Base-by-base conservation (phyloP, 2,888 invertebrate genomes). In the Heliconius cydno region DNA sequence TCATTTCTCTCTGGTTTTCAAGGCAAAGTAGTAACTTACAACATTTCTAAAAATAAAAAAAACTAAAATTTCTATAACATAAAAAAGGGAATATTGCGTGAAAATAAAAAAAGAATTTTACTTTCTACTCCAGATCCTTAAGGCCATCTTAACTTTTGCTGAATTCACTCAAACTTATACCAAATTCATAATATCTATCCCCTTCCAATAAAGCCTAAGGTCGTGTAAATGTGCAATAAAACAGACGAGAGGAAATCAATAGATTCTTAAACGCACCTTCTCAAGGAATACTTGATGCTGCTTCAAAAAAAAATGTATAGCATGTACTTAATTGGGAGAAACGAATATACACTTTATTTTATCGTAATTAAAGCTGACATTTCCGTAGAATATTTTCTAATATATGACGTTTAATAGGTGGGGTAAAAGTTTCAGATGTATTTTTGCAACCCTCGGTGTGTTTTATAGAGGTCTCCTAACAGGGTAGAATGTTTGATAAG, bases 241-340 rank as follows among this genome's bases (percentile, higher is more conserved):
- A 84, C 80, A 77, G 84, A 84, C 84, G 85, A 87, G 86, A 86
- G 86, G 86, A 87, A 88, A 88, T 88, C 88, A 87, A 88, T 86
- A 86, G 86, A 81, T 84, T 84, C 83, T 85, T 83, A 83, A 84
- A 85, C 84, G 84, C 84, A 85, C 82, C 84, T 85, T 81, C 82
- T 85, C 82, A 84, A 85, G 83, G 83, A 84, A 83, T 83, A 83
- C 82, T 84, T 84, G 84, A 84, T 84, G 82, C 83, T 52, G 79
- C 72, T 79, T 65, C 80, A 78, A 76, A 74, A 77, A 28, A 67
- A n/a, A 38, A 34, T 71, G 38, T 63, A 72, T 68, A 57, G 63
- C 66, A 66, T 25, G 12, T 34, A 28, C 41, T 52, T 57, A 22
- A 52, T 75, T 67, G n/a, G 22, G 28, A 52, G 77, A 77, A 34